Base-by-base conservation (phyloP, 2,888 invertebrate species). In the Cataglyphis albicans region DNA sequence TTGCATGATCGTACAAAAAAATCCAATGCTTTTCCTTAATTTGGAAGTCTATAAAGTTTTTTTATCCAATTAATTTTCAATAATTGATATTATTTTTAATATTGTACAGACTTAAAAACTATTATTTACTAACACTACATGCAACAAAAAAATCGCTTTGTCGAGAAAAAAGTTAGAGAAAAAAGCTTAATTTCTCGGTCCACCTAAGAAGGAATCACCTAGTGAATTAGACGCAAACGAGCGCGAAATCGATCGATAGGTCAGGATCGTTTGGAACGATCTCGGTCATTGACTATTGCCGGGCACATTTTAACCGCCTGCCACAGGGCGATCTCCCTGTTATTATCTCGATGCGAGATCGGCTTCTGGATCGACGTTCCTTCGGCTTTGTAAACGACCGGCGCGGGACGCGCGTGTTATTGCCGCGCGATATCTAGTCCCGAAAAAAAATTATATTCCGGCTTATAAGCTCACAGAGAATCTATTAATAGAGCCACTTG, bases 401-500 rank as follows among this genome's bases (percentile, higher is more conserved):
- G 29, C 67, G 86, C 70, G 65, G 67, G 81, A 59, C 73, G 68
- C 82, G 57, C 63, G 72, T 76, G 85, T 84, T 87, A 89, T 73
- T 75, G 65, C 82, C 70, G 64, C 75, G 59, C 35, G 70, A 73
- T 87, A 91, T 90, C 91, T 89, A 84, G 90, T 88, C 82, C 52
- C 73, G 15, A 81, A 85, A 88, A 90, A 91, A 90, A 83, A 29
- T 29, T 84, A 81, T 82, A 84, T 83, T 85, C 86, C 85, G 72
- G 87, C 90, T 89, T 88, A 88, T 89, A 91, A 90, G 88, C 92
- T 87, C 86, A 76, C 44, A n/a, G 85, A 84, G 84, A 88, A 89
- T 85, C 87, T 92, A 91, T 92, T 92, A 91, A 92, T 92, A 90
- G 91, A 88, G 88, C 90, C 86, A 88, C 88, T 89, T 75, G 81